These are phyloP conservation scores for Goniozus legneri DNA, from an alignment of 1,140 invertebrate genomes.

Conservation along the genomic window DNA sequence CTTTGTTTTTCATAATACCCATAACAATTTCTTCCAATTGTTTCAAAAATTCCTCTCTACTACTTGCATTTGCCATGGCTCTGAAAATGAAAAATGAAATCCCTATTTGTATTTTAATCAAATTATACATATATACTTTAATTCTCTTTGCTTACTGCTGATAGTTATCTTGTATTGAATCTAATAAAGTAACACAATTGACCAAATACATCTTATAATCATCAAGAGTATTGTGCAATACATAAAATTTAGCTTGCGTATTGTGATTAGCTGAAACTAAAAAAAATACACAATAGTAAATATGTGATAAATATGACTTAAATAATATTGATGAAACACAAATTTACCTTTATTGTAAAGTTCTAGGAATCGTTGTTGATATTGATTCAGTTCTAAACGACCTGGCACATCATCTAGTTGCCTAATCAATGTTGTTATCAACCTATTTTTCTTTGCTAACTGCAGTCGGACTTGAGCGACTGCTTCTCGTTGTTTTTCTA, in stretches of 20 bases:
- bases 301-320: neutral
- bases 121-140: conserved; percentile 1
- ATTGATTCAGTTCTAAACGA: conserved; percentile 88
- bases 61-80: conserved; percentile 66
- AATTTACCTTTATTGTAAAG: conserved; percentile 91
- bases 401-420: conserved; percentile 90
- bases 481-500: conserved; percentile 61
- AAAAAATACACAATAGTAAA: conserved; percentile 14
- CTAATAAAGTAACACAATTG: conserved; percentile 87
- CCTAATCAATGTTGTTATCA: conserved; percentile 72
- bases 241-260: conserved; percentile 97
- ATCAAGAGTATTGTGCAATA: conserved; percentile 92
- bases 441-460: conserved; percentile 78
- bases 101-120: conserved; percentile 4
- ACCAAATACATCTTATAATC: conserved; percentile 88
- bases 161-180: conserved; percentile 93
- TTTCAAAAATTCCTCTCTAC: conserved; percentile 81
- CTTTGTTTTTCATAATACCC: conserved; percentile 76
- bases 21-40: conserved; percentile 86
- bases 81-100: conserved; percentile 40
- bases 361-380: conserved; percentile 93
- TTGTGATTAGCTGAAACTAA: conserved; percentile 89
- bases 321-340: too few species aligned
- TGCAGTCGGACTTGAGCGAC: conserved; percentile 60
- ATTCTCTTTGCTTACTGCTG: conserved; percentile 64